Conservation (phyloP, 2,797 vertebrate genomes). For the Helarctos malayanus region DNA sequence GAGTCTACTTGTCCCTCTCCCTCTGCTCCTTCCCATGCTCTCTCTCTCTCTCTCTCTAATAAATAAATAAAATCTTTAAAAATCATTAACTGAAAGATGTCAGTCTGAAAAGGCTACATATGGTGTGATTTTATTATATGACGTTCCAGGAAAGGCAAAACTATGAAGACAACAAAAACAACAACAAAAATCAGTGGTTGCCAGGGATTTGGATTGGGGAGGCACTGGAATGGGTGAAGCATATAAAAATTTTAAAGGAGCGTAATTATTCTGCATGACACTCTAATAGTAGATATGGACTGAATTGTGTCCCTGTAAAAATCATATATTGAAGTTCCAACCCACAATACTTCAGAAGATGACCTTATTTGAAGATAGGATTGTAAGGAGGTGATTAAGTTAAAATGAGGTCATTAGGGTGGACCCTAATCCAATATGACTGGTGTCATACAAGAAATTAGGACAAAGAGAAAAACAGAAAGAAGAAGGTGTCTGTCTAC, state of each 20-base stretch:
- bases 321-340: neutral
- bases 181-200: neutral
- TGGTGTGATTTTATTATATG: neutral
- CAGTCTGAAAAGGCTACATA: neutral
- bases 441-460: neutral
- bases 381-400: neutral
- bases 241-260: neutral
- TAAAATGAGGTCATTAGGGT: neutral
- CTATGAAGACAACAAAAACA: neutral
- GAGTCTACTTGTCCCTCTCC: neutral
- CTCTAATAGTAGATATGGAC: neutral
- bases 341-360: neutral
- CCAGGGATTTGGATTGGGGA: neutral
- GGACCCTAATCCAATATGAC: neutral
- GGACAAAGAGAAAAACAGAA: neutral
- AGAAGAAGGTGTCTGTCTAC: neutral
- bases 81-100: neutral
- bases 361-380: neutral
- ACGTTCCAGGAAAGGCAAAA: neutral
- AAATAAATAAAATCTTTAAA: neutral
- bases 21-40: neutral
- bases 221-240: neutral
- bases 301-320: neutral
- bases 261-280: neutral
- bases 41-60: neutral